These are phyloP conservation scores for Phocoena sinus DNA, from an alignment of 2,113 vertebrate species.

Conservation along the genomic window DNA sequence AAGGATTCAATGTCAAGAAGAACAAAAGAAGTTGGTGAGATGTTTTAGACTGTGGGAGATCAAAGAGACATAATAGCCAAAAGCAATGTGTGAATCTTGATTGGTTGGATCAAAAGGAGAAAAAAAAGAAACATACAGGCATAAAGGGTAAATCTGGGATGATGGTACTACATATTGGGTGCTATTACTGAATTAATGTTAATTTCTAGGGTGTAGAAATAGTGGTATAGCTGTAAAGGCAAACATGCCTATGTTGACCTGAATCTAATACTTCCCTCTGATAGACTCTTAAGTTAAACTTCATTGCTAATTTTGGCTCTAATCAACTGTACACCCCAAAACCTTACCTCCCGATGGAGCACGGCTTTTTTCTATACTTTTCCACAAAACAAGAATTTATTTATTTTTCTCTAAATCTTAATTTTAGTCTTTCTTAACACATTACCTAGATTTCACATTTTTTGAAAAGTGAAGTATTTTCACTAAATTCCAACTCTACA, in stretches of 20 bases:
- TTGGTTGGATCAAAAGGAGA: not conserved
- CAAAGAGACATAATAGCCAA: not conserved
- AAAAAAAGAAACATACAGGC: not conserved
- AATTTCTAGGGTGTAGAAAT: not conserved
- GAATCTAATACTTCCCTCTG: not conserved
- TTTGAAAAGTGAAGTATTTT: not conserved
- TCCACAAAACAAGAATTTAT: not conserved
- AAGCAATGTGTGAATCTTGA: not conserved
- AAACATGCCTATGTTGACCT: not conserved
- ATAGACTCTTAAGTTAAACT: not conserved
- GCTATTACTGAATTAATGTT: not conserved
- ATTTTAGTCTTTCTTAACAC: not conserved
- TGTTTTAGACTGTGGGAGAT: not conserved
- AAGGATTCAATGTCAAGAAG: not conserved
- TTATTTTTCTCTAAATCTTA: not conserved
- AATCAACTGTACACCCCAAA: not conserved
- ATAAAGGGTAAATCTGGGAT: not conserved
- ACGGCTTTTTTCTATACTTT: not conserved
- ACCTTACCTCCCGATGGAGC: not conserved
- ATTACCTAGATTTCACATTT: not conserved
- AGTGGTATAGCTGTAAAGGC: not conserved
- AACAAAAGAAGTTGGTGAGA: not conserved
- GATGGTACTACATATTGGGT: not conserved
- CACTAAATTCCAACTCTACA: slow-evolving; percentile 1
- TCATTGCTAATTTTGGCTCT: not conserved